Conservation (phyloP, 1,140 invertebrate species). For the Drosophila sp. region DNA sequence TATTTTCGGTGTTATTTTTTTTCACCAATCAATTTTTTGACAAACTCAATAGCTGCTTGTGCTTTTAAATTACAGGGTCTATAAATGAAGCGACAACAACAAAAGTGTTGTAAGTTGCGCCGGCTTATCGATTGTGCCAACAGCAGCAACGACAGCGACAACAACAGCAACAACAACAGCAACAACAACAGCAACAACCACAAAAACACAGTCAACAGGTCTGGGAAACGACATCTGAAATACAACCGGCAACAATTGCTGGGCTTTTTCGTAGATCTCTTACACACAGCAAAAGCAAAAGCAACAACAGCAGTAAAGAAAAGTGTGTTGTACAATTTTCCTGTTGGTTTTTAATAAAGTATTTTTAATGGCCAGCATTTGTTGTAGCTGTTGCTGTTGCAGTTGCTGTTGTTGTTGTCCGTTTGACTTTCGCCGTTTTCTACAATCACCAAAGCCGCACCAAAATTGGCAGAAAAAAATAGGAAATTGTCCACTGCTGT, state of each 20-base stretch:
- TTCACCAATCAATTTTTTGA: no score
- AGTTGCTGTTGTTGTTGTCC: slow-evolving; percentile 24
- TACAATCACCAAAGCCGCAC: slow-evolving; percentile 63
- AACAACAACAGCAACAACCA: slow-evolving; percentile 1
- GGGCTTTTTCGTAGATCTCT: slow-evolving; percentile 31
- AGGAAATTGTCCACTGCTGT: slow-evolving; percentile 71
- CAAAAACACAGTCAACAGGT: slow-evolving; percentile 12
- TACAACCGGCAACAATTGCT: slow-evolving; percentile 9
- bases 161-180: slow-evolving; percentile 17
- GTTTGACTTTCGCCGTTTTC: slow-evolving; percentile 64
- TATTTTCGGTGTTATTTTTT: no score
- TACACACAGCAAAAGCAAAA: background rate
- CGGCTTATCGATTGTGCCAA: slow-evolving; percentile 47
- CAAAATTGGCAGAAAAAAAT: slow-evolving; percentile 62
- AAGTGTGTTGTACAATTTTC: slow-evolving; percentile 47
- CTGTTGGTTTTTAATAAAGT: slow-evolving; percentile 53
- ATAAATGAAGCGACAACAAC: slow-evolving; percentile 20
- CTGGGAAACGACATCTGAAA: slow-evolving; percentile 50
- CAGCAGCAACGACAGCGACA: slow-evolving; percentile 25
- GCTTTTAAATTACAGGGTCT: no score
- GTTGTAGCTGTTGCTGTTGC: slow-evolving; percentile 11
- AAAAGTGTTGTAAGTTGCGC: slow-evolving; percentile 39
- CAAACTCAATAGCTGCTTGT: no score
- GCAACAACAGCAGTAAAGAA: background rate
- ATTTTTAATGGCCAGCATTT: slow-evolving; percentile 61